A percentile compares a stretch with the other conserved stretches of the same genome.
phyloP scores from a whole-genome alignment of 2,113 vertebrate genomes.

The Xiphorhynchus elegans region DNA sequence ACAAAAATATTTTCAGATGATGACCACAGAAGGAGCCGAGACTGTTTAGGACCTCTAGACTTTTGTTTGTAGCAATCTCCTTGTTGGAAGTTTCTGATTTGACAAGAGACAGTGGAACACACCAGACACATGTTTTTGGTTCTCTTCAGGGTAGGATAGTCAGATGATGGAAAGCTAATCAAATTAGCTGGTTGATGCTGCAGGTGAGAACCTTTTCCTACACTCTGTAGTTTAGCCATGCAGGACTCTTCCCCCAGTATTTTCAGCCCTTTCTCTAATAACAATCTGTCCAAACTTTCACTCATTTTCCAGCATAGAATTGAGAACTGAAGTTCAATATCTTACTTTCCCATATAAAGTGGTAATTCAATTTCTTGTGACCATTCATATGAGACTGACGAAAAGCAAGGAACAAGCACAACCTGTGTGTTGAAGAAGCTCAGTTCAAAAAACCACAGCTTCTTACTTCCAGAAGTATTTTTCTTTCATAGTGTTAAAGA shows the following conservation, averaged over 20 bases:
- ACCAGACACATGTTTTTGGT: fast-evolving
- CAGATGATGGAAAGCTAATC: background rate
- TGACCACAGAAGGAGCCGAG: background rate
- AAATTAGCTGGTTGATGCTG: background rate
- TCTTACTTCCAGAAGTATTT: background rate
- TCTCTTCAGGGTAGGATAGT: background rate
- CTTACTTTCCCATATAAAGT: background rate
- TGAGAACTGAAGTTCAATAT: background rate
- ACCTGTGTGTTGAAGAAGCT: background rate
- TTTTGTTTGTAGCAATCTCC: background rate
- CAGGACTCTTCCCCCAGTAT: background rate
- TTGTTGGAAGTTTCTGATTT: background rate
- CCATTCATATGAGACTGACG: background rate
- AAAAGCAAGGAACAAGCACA: background rate
- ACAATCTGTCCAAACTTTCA: background rate
- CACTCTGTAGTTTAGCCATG: background rate
- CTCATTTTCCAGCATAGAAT: background rate
- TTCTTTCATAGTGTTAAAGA: background rate
- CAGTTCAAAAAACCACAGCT: background rate
- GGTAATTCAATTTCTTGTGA: background rate
- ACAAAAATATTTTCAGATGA: background rate
- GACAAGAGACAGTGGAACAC: background rate
- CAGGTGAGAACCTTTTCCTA: background rate
- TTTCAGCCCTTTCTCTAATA: background rate
- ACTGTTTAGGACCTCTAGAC: background rate